phyloP scores from a whole-genome alignment of 2,888 invertebrate genomes.

The Anodontia alba region DNA sequence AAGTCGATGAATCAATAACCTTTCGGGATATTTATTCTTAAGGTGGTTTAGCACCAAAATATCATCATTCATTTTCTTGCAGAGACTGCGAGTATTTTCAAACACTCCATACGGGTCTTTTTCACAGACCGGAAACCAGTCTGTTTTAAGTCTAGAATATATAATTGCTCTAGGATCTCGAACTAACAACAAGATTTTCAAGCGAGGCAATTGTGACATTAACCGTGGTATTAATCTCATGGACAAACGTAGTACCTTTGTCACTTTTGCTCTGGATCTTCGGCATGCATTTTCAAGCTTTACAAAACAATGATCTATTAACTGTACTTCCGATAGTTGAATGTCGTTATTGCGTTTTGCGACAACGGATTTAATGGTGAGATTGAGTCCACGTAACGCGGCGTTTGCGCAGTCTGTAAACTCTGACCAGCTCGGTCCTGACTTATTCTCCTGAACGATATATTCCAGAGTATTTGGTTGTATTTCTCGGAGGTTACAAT shows the following conservation, averaged over 20 bases:
- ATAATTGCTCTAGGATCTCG: background rate
- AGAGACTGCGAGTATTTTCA: background rate
- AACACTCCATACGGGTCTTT: background rate
- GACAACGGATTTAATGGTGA: background rate
- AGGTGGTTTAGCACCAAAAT: background rate
- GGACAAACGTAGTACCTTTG: background rate
- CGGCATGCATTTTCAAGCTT: background rate
- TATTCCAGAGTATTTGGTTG: background rate
- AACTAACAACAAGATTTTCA: background rate
- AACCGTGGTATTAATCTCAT: background rate
- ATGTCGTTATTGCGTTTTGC: background rate
- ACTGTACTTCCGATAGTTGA: background rate
- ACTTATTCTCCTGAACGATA: background rate
- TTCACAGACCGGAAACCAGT: conserved; percentile 13
- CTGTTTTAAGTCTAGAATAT: background rate
- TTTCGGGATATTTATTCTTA: background rate
- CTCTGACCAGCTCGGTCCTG: background rate
- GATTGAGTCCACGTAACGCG: background rate
- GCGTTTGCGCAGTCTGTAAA: background rate
- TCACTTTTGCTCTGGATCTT: conserved; percentile 1
- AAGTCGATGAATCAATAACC: background rate
- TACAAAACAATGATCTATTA: background rate
- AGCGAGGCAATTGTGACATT: background rate
- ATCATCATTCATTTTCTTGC: conserved; percentile 6
- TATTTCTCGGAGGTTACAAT: background rate